Evolutionary conservation across 2,888 invertebrate species (phyloP), one percentile per base, ranked within the genome.

Genomic region (Amiota mariae): DNA sequence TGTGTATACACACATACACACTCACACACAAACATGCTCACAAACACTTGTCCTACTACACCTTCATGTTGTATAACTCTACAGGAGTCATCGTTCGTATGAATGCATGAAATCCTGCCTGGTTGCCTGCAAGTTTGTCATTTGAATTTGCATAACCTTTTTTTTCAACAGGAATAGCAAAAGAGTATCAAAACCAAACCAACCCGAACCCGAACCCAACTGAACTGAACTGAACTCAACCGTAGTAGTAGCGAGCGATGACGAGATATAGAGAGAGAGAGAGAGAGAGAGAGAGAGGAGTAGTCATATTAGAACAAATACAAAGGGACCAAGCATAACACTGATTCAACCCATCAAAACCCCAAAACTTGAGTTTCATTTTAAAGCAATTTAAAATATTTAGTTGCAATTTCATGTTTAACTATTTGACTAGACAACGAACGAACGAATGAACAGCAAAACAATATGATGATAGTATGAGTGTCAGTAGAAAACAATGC

Each of bases 311-410:
- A 36, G 36, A 36, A 36, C 2, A 36, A 36, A 6, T 36, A 36
- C 2, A 36, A 36, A 36, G 6, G 36, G 36, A 36, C 36, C 36
- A 36, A 6, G 36, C 8, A 36, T 36, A 36, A 36, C 6, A 36
- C 36, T 6, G 36, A 36, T 36, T 36, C 6, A 36, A 36, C 36
- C 6, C 36, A 36, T 6, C 36, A 36, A 36, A 36, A 36, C 36
- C 36, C 36, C 36, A 36, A 36, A 36, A 36, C 36, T 67, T 75
- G 70, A 67, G 79, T 82, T 86, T 86, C 82, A 86, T 84, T 86
- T 86, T 85, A 84, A 84, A 85, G 83, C 83, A 82, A 85, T 85
- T 81, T 85, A 82, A 85, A 86, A 85, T 85, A 86, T 86, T 85
- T 85, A 85, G 82, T 85, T 82, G 81, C 87, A 86, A 84, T 85